Percentiles rank a stretch among this genome's conserved stretches.
These are phyloP conservation scores for Peromyscus nudipes DNA, from an alignment of 2,797 vertebrate genomes.

Conservation along the genomic window DNA sequence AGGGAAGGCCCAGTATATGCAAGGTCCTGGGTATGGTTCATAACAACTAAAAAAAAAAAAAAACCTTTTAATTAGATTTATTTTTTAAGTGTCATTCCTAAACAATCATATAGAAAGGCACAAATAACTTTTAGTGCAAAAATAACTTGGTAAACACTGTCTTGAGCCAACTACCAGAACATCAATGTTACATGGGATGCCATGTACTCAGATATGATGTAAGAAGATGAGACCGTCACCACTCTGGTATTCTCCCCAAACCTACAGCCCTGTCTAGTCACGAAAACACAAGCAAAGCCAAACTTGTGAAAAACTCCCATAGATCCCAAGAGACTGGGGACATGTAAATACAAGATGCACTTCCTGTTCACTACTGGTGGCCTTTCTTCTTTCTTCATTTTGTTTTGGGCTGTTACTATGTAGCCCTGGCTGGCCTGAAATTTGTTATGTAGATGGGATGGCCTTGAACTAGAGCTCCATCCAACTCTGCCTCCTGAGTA, in stretches of 20 bases:
- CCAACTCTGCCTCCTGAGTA: background rate
- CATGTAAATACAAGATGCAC: background rate
- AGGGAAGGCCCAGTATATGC: too few species aligned
- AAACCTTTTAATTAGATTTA: background rate
- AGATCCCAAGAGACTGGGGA: background rate
- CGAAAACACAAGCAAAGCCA: constrained; percentile 29
- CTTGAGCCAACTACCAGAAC: background rate
- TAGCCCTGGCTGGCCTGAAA: background rate
- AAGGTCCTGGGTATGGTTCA: background rate
- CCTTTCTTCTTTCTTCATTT: background rate
- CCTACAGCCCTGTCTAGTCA: background rate
- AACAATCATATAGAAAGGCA: background rate
- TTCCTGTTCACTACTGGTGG: background rate
- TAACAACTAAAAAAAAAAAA: background rate
- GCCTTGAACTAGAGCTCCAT: background rate
- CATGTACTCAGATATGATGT: too few species aligned
- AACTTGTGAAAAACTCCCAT: background rate
- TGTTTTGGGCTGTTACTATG: background rate
- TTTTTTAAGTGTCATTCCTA: background rate
- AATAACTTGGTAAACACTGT: background rate
- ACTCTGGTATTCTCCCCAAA: background rate
- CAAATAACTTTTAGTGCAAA: background rate
- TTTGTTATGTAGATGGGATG: background rate
- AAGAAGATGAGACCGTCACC: background rate
- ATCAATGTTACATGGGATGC: background rate